A percentile compares a stretch with the other conserved stretches of the same genome.
Conservation (phyloP, 2,113 vertebrate species). For the Porphyrio hochstetteri region DNA sequence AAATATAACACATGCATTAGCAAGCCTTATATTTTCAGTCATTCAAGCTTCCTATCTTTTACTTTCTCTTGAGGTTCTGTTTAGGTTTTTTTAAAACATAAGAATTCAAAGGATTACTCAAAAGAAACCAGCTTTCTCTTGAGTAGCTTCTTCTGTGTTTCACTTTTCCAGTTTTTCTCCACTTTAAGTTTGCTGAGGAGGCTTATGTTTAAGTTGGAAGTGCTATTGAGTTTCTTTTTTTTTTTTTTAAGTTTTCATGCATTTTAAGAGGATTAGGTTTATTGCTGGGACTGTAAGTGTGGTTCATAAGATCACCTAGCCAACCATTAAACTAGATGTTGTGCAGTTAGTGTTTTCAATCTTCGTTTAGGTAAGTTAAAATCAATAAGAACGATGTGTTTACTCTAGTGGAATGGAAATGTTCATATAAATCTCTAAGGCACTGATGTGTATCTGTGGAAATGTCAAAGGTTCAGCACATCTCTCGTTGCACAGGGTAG, state of each 20-base stretch:
- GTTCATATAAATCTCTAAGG: background rate
- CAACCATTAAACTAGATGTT: background rate
- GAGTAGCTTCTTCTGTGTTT: background rate
- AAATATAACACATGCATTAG: background rate
- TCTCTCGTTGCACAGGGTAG: background rate
- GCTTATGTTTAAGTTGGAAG: background rate
- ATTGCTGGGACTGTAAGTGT: background rate
- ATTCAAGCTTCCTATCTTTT: background rate
- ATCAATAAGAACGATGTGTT: slow-evolving; percentile 28
- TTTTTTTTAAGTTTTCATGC: background rate
- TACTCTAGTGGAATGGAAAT: slow-evolving; percentile 17
- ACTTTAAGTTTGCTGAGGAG: background rate
- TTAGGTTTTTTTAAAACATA: background rate
- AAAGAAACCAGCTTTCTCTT: background rate
- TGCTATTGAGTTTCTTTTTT: background rate
- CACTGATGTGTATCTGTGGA: background rate
- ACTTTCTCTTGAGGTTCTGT: background rate
- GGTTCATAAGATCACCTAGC: background rate
- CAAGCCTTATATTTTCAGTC: background rate
- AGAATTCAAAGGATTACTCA: background rate
- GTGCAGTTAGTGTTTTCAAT: background rate
- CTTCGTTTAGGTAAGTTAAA: slow-evolving; percentile 17
- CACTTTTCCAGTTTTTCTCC: background rate
- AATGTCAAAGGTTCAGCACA: slow-evolving; percentile 28
- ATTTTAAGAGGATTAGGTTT: background rate